Evolutionary conservation across 1,140 invertebrate species (phyloP).

Genomic region (Hesperophylax magnus): DNA sequence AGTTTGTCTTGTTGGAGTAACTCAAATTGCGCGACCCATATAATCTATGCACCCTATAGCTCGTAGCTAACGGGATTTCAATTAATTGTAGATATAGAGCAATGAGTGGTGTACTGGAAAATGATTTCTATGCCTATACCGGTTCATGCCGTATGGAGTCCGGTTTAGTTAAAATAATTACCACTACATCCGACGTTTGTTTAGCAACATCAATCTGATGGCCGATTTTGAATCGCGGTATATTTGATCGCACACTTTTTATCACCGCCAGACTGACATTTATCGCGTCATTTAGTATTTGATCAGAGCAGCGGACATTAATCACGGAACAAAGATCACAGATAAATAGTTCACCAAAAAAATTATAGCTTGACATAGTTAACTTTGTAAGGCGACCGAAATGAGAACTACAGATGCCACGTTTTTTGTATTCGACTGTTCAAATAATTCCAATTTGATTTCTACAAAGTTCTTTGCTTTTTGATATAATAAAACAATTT

Average conservation of each 20-base stretch:
- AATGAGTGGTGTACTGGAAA: too few relatives aligned
- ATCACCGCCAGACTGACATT: constrained; percentile 8
- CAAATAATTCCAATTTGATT: too few relatives aligned
- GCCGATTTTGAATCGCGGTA: constrained; percentile 9
- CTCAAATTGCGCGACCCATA: not conserved
- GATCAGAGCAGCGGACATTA: not conserved
- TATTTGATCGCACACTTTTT: not conserved
- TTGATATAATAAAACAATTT: too few relatives aligned
- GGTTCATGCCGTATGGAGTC: constrained; percentile 21
- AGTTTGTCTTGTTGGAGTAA: not conserved
- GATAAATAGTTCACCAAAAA: not conserved
- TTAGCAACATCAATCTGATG: constrained; percentile 4
- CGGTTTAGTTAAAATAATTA: not conserved
- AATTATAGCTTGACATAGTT: not conserved
- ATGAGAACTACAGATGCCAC: too few relatives aligned
- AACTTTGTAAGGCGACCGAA: too few relatives aligned
- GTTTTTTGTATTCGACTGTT: too few relatives aligned
- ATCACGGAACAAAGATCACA: not conserved
- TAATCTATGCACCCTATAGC: too few relatives aligned
- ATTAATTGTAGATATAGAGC: too few relatives aligned
- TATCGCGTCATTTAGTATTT: constrained; percentile 17
- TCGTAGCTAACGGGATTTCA: too few relatives aligned
- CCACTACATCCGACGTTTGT: not conserved
- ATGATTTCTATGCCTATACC: not conserved
- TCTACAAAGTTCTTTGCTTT: too few relatives aligned